Evolutionary conservation across 2,797 vertebrate genomes (phyloP).

Genomic region (Siniperca undulata): DNA sequence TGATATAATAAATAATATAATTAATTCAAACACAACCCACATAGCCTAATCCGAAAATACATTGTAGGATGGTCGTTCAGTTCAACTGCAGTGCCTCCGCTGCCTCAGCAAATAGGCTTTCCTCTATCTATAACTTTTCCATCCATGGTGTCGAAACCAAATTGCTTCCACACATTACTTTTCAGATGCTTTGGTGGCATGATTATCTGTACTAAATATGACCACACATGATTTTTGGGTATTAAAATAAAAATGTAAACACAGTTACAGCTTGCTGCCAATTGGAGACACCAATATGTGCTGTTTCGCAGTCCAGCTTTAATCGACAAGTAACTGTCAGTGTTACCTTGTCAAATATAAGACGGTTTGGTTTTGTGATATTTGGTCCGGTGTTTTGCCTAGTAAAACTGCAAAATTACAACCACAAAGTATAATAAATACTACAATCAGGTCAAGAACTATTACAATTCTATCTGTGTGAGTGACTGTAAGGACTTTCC

Average conservation of each 20-base stretch:
- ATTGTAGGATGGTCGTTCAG: background rate
- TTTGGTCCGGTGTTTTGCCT: background rate
- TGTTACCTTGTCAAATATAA: background rate
- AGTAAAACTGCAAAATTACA: background rate
- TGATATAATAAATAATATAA: background rate
- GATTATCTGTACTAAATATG: background rate
- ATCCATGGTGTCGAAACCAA: background rate
- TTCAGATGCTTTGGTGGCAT: background rate
- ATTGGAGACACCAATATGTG: background rate
- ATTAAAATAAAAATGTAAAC: background rate
- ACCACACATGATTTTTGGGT: background rate
- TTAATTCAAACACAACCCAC: background rate
- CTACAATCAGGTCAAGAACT: slow-evolving; percentile 8
- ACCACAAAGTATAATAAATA: background rate
- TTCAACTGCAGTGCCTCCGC: background rate
- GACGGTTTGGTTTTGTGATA: background rate
- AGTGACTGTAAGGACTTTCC: slow-evolving; percentile 18
- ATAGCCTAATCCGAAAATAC: background rate
- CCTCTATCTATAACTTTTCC: background rate
- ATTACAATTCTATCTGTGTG: slow-evolving; percentile 1
- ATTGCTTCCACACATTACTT: background rate
- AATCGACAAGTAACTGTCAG: background rate
- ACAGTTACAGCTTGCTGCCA: background rate
- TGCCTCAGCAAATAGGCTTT: background rate
- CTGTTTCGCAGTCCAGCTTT: background rate